phyloP scores from a whole-genome alignment of 2,888 invertebrate genomes.

The Mycogona germanica region DNA sequence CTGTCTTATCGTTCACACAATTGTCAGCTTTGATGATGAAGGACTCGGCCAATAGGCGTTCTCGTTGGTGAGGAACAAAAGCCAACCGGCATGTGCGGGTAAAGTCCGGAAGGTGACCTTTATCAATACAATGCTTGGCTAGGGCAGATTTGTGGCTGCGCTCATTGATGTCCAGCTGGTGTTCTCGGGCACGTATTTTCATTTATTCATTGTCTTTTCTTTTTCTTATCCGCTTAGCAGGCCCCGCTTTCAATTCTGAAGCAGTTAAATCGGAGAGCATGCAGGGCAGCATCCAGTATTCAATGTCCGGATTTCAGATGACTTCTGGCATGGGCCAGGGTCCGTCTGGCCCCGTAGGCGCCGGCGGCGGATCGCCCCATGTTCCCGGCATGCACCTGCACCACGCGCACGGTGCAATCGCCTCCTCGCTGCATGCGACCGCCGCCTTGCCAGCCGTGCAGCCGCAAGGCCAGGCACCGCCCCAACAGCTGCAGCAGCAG shows the following conservation, averaged over 20 bases:
- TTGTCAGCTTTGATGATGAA: no score
- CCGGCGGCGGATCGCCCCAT: constrained; percentile 17
- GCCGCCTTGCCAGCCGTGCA: not conserved
- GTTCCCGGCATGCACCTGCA: constrained; percentile 11
- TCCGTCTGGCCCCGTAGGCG: constrained; percentile 7
- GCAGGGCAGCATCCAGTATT: constrained; percentile 38
- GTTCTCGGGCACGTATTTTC: not conserved
- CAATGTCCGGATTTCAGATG: constrained; percentile 24
- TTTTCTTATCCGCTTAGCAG: constrained; percentile 15
- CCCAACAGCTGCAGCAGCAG: constrained; percentile 35
- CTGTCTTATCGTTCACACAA: no score
- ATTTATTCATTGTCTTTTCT: not conserved
- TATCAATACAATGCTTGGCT: no score
- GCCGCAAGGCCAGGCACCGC: constrained; percentile 12
- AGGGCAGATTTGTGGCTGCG: no score
- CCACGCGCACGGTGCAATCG: constrained; percentile 13
- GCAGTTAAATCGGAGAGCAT: constrained; percentile 25
- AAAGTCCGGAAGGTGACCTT: no score
- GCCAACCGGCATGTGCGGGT: no score
- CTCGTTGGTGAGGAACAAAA: no score
- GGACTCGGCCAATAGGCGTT: no score
- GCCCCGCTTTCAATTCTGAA: constrained; percentile 16
- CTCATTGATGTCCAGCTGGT: no score
- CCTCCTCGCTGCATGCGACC: constrained; percentile 11
- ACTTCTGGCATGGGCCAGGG: constrained; percentile 17